Percentiles rank a stretch among this genome's conserved stretches.
These are phyloP conservation scores for Clytia hemisphaerica DNA, from an alignment of 30 jellyfish, hydroid and myxozoan genomes.

Conservation along the genomic window DNA sequence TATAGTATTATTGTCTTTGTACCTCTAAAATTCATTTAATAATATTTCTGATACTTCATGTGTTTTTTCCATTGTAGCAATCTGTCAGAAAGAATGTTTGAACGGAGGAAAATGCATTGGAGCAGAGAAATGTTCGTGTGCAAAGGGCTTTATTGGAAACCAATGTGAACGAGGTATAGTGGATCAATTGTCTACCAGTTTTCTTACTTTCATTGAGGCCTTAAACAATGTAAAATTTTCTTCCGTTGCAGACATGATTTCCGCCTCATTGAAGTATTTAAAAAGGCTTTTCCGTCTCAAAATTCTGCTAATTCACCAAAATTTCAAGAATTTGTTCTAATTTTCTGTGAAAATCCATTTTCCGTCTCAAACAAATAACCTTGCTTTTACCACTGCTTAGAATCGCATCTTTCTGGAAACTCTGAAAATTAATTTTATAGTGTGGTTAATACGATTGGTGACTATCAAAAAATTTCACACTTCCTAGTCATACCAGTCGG, in stretches of 20 bases:
- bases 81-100: conserved; percentile 67
- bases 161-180: conserved; percentile 72
- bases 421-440: too few species aligned
- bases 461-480: too few species aligned
- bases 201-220: neutral
- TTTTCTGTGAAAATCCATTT: too few species aligned
- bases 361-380: too few species aligned
- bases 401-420: too few species aligned
- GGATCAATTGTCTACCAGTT: neutral
- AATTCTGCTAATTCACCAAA: too few species aligned
- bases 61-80: conserved; percentile 33
- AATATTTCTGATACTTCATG: neutral
- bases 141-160: conserved; percentile 77
- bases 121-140: conserved; percentile 89
- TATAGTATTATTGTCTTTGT: neutral
- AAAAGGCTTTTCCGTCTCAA: too few species aligned
- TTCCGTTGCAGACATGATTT: neutral
- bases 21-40: neutral
- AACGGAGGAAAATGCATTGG: conserved; percentile 82
- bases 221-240: neutral
- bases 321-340: too few species aligned
- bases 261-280: neutral
- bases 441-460: too few species aligned
- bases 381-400: too few species aligned
- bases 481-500: too few species aligned